phyloP scores from a whole-genome alignment of 2,888 invertebrate species.

The Nephrocerus scutellatus region DNA sequence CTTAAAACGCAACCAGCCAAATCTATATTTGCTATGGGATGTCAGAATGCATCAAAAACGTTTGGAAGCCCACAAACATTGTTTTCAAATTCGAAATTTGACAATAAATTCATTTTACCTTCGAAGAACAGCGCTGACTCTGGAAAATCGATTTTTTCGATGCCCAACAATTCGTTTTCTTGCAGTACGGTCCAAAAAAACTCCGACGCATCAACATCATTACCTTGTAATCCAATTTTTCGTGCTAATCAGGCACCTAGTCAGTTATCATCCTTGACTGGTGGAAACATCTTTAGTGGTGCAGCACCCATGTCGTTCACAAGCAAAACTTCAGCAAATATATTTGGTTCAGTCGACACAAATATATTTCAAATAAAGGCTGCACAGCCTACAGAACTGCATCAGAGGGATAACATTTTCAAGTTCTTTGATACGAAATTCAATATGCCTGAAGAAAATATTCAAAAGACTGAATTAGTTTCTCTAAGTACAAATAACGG shows the following conservation, averaged over 20 bases:
- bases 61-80: too few species aligned
- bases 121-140: too few species aligned
- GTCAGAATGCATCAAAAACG: neutral
- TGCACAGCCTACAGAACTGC: constrained; percentile 3
- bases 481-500: neutral
- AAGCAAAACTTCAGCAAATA: constrained; percentile 7
- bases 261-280: constrained; percentile 16
- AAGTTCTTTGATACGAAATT: constrained; percentile 23
- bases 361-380: constrained; percentile 19
- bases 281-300: constrained; percentile 10
- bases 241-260: constrained; percentile 10
- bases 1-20: constrained; percentile 9
- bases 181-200: constrained; percentile 2
- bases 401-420: constrained; percentile 21
- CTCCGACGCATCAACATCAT: neutral
- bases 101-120: too few species aligned
- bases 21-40: constrained; percentile 2
- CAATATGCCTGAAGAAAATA: too few species aligned
- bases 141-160: too few species aligned
- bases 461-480: constrained; percentile 9
- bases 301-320: constrained; percentile 5
- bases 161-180: too few species aligned
- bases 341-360: constrained; percentile 20
- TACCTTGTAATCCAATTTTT: constrained; percentile 15
- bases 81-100: too few species aligned